Conservation (phyloP, 2,888 invertebrate species). For the Xylocampa areola region DNA sequence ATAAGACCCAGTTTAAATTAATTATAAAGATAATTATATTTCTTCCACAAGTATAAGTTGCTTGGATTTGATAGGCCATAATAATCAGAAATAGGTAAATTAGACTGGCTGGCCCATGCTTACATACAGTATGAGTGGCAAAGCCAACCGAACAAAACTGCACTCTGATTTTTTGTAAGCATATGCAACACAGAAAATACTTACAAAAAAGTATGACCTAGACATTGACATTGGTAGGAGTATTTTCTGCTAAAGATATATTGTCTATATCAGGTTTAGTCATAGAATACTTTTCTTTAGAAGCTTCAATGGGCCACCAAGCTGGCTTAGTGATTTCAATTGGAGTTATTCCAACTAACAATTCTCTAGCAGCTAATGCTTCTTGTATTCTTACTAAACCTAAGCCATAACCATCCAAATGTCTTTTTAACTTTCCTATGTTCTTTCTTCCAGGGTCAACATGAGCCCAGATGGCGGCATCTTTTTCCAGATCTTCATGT, state of each 20-base stretch:
- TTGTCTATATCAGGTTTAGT: conserved; percentile 56
- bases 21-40: no score
- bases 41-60: no score
- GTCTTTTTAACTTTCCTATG: conserved; percentile 92
- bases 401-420: conserved; percentile 90
- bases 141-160: no score
- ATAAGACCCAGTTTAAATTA: no score
- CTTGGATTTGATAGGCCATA: no score
- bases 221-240: no score
- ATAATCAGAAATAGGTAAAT: no score
- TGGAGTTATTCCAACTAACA: conserved; percentile 89
- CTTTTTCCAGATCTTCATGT: conserved; percentile 66
- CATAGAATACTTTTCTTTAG: conserved; percentile 87
- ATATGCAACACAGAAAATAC: no score
- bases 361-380: conserved; percentile 89
- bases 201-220: no score
- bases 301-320: conserved; percentile 95
- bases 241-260: not conserved
- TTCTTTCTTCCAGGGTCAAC: conserved; percentile 68
- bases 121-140: no score
- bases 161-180: no score
- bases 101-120: no score
- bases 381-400: conserved; percentile 93
- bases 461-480: conserved; percentile 71
- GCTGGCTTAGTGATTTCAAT: conserved; percentile 91